These are phyloP conservation scores for Lasioglossum baleicum DNA, from an alignment of 1,140 invertebrate species.

Conservation along the genomic window DNA sequence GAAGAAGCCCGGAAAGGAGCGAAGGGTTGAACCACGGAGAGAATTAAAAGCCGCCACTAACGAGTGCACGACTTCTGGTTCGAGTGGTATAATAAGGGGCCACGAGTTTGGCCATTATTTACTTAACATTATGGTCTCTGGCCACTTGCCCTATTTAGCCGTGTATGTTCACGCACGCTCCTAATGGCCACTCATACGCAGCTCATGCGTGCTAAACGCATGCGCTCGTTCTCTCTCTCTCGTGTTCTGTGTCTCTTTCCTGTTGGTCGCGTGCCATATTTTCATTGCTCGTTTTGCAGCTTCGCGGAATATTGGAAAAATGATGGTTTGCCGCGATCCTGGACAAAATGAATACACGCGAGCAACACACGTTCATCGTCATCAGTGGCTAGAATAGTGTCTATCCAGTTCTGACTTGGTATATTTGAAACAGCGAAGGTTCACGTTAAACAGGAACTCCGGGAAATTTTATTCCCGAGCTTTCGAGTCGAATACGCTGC, in stretches of 20 bases:
- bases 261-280: constrained; percentile 50
- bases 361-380: neutral
- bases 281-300: constrained; percentile 23
- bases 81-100: constrained; percentile 71
- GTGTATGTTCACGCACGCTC: constrained; percentile 63
- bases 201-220: constrained; percentile 53
- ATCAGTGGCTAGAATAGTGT: too few species aligned
- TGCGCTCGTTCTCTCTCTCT: constrained; percentile 28
- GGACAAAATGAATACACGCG: neutral
- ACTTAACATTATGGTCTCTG: constrained; percentile 68
- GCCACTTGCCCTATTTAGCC: constrained; percentile 60
- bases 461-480: too few species aligned
- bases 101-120: constrained; percentile 72
- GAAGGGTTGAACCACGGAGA: constrained; percentile 40
- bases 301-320: constrained; percentile 6
- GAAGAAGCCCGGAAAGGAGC: constrained; percentile 49
- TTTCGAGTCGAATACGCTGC: too few species aligned
- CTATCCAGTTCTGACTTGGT: too few species aligned
- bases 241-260: neutral
- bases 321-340: too few species aligned
- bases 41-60: constrained; percentile 68
- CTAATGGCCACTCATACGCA: constrained; percentile 69
- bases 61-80: constrained; percentile 67
- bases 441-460: too few species aligned
- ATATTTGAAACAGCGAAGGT: too few species aligned